Conservation (phyloP, 2,113 vertebrate genomes). For the Microtus ochrogaster region DNA sequence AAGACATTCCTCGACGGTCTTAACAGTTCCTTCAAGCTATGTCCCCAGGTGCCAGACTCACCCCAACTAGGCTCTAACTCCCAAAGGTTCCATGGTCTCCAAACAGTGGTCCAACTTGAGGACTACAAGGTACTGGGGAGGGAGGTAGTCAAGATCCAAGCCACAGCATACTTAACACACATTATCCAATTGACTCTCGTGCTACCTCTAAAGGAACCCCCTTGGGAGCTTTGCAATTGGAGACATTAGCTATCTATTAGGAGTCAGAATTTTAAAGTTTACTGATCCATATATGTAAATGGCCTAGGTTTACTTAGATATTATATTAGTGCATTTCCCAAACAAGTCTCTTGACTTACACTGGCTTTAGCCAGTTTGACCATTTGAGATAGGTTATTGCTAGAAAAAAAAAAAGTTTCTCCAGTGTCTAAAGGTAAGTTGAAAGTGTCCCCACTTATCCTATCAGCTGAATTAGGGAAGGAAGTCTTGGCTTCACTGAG, state of each 20-base stretch:
- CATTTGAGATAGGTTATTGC: neutral
- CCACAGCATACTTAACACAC: neutral
- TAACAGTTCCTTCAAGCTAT: neutral
- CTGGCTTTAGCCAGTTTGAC: neutral
- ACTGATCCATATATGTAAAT: neutral
- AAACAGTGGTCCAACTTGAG: neutral
- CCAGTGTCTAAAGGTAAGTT: neutral
- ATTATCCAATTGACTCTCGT: neutral
- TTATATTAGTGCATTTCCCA: neutral
- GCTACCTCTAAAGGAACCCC: neutral
- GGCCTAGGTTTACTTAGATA: neutral
- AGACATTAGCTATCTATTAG: neutral
- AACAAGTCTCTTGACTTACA: neutral
- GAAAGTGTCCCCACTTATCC: neutral
- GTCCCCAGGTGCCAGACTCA: neutral
- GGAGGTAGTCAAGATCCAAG: neutral
- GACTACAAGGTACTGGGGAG: neutral
- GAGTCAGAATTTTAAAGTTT: neutral
- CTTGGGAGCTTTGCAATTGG: neutral
- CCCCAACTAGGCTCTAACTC: too few species aligned
- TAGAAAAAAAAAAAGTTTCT: too few species aligned
- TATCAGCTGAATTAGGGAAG: neutral
- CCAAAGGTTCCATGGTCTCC: neutral
- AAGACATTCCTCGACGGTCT: too few species aligned
- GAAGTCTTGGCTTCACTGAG: neutral